Base-by-base conservation (phyloP, 2,797 vertebrate species). In the Enteromius fasciolatus region DNA sequence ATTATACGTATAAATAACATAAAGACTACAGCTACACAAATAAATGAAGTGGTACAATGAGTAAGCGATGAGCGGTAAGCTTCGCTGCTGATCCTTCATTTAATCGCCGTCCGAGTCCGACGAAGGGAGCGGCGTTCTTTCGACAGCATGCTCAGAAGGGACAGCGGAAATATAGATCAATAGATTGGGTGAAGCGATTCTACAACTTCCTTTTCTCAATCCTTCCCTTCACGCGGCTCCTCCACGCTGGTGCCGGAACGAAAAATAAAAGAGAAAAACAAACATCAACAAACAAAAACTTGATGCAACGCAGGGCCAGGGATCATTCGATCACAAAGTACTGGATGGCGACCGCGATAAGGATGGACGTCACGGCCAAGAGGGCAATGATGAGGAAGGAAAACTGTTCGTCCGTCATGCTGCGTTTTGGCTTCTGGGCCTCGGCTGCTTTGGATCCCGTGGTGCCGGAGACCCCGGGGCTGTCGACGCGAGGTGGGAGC, bases 301-400 rank as follows among this genome's bases (percentile, higher is more conserved):
- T n/a, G 5, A 67, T 92, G 90, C 88, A 91, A 64, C 90, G 92
- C 89, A 90, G 90, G 89, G 85, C 88, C 82, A 85, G n/a, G 66
- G 52, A 87, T 99, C 96, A 99, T 94, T 98, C 98, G 90, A 99
- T 99, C 92, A 99, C 97, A 70, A 98, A 98, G 95, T 99, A 98
- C 94, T 99, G 97, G 93, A 99, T 98, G 91, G 98, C 94, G 86
- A 99, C 97, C 89, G 98, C 97, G 86, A 99, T 98, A 91, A 98
- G 94, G 91, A 99, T 98, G 94, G 97, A 98, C 86, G 97, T 97
- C 90, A 96, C 91, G 76, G 97, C 97, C 25, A 99, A 98, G 36
- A 97, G 93, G 93, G 96, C 96, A 86, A 99, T 97, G 93, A 99
- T 97, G 91, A 99, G 94, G 59, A 97, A 97, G 5, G 98, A 97